Conservation (phyloP, 1,140 invertebrate genomes). For the Trypoxylus dichotomus region DNA sequence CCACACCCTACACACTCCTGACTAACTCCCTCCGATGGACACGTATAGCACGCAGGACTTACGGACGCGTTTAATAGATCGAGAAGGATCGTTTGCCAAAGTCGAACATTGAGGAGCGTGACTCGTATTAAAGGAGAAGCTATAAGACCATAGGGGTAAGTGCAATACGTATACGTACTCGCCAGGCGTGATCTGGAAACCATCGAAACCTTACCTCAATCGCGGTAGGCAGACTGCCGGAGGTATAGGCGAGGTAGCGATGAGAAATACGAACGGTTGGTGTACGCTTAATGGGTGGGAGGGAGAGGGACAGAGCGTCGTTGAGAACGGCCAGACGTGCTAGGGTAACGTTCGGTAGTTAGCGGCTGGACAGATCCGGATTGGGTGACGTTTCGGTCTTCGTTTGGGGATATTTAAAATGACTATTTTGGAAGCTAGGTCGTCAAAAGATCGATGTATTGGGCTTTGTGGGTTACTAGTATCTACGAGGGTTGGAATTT, state of each 20-base stretch:
- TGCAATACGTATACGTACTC: not conserved
- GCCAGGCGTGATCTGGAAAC: not conserved
- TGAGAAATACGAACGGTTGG: not conserved
- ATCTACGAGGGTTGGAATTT: no score
- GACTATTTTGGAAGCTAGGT: no score
- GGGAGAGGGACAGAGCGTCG: not conserved
- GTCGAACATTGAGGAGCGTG: not conserved
- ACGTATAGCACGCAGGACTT: not conserved
- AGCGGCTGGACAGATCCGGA: not conserved
- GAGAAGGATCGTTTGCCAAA: not conserved
- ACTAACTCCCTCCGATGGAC: not conserved
- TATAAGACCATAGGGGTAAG: not conserved
- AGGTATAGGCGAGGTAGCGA: not conserved
- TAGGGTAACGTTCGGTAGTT: constrained; percentile 4
- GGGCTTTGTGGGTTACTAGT: no score
- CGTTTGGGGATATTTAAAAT: not conserved
- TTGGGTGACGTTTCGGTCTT: not conserved
- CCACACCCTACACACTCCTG: not conserved
- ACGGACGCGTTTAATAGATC: not conserved
- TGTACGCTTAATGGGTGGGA: not conserved
- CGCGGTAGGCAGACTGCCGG: not conserved
- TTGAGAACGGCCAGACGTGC: not conserved
- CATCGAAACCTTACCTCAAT: not conserved
- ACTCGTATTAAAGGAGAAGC: not conserved
- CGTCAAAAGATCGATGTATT: no score